Base-by-base conservation (phyloP, 2,113 vertebrate species). In the Ellobius talpinus region DNA sequence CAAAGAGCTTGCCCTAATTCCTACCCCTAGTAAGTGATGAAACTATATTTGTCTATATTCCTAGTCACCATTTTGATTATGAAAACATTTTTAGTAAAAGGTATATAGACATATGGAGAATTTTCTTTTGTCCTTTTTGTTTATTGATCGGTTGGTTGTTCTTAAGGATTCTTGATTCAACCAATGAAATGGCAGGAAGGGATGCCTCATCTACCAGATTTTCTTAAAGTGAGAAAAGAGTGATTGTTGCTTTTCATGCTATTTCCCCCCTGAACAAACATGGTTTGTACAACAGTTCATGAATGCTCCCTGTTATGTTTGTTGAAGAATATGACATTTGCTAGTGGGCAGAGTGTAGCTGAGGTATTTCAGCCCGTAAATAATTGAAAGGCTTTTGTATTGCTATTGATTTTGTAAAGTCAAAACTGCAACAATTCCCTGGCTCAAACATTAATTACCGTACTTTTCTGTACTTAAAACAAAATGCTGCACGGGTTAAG, bases 331-430 rank as follows among this genome's bases (percentile, higher is more conserved):
- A 76, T 96, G 92, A 95, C 95, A 91, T 97, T 97, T 96, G 81
- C 17, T 93, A 78, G 17, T 77, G 42, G 29, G 84, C 84, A 96
- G 90, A 93, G 17, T 79, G 16, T 77, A 70, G 36, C 50, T 61
- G 85, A 87, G 47, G 45, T 96, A 36, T 87, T 96, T 87, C 47
- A 68, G 78, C 7, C 86, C 66, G 66, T 52, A 91, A 94, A 96
- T 96, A 96, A 94, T 91, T 96, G 90, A 96, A 97, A 96, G 47
- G 5, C 89, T 96, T 96, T 96, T 91, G 74, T 91, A 91, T 96
- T 94, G 86, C 63, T 97, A 95, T 96, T 93, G 95, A 97, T 97
- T 96, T 96, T 96, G 95, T 70, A 2, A 93, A 97, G 89, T 91
- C 88, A 92, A 84, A 97, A 95, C 55, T 92, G 78, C 16, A 92